phyloP scores from a whole-genome alignment of 2,888 invertebrate species.

The Pachliopta kotzebuea region DNA sequence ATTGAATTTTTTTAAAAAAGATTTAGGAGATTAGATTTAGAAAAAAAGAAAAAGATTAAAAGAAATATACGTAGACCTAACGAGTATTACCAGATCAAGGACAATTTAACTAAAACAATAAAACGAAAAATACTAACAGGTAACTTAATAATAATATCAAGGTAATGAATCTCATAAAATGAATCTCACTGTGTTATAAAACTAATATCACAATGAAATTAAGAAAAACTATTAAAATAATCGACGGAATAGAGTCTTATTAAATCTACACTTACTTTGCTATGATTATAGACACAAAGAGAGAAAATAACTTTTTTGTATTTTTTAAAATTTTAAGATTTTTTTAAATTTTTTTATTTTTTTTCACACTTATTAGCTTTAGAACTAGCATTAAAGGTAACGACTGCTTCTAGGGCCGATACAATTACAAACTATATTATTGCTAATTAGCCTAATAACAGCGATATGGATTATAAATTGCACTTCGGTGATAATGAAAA shows the following conservation, averaged over 20 bases:
- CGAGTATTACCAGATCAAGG: neutral
- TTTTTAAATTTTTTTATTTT: constrained; percentile 3
- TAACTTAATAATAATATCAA: neutral
- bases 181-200: neutral
- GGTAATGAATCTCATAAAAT: neutral
- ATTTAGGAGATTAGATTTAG: no score
- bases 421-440: constrained; percentile 12
- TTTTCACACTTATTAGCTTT: constrained; percentile 6
- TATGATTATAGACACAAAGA: constrained; percentile 8
- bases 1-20: neutral
- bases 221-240: neutral
- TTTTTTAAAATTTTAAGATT: constrained; percentile 6
- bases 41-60: no score
- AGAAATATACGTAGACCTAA: no score
- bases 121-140: neutral
- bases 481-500: neutral
- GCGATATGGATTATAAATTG: constrained; percentile 12
- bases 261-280: neutral
- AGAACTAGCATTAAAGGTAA: neutral
- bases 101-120: neutral
- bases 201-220: neutral
- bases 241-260: neutral
- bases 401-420: constrained; percentile 17
- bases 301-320: constrained; percentile 6
- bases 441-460: constrained; percentile 4